A percentile compares a stretch with the other conserved stretches of the same genome.
phyloP scores from a whole-genome alignment of 2,888 invertebrate species.

The Ophion costatus region DNA sequence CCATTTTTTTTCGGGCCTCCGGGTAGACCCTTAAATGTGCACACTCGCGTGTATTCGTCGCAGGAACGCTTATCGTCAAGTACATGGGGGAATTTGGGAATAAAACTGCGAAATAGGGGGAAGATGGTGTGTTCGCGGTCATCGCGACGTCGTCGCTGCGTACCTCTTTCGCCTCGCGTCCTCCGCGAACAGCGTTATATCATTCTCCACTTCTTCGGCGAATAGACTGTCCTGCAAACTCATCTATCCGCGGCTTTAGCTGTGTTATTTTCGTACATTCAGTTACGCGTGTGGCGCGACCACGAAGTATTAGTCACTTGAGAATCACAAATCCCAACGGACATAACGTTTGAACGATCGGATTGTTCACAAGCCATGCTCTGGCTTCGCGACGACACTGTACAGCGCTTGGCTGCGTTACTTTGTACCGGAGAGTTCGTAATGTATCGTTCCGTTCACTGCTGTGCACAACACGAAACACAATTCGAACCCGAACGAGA shows the following conservation, averaged over 20 bases:
- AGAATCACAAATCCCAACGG: background rate
- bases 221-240: slow-evolving; percentile 80
- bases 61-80: background rate
- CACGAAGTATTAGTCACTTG: slow-evolving; percentile 20
- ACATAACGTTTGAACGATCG: background rate
- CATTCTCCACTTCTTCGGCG: slow-evolving; percentile 80
- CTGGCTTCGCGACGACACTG: background rate
- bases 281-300: slow-evolving; percentile 16
- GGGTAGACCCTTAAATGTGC: no score
- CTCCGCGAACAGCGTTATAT: slow-evolving; percentile 77
- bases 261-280: slow-evolving; percentile 31
- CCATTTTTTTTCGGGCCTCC: no score
- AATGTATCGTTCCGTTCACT: slow-evolving; percentile 17
- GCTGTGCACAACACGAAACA: slow-evolving; percentile 14
- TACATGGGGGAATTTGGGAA: slow-evolving; percentile 1
- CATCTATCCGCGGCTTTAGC: slow-evolving; percentile 74
- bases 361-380: slow-evolving; percentile 13
- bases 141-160: slow-evolving; percentile 12
- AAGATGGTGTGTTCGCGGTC: background rate
- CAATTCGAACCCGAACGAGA: slow-evolving; percentile 9
- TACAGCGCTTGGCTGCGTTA: background rate
- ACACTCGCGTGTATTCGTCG: no score
- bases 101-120: background rate
- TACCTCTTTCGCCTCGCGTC: slow-evolving; percentile 79
- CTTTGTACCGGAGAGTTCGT: slow-evolving; percentile 20